These are phyloP conservation scores for Tachyglossus aculeatus DNA, from an alignment of 2,797 vertebrate species.

Conservation along the genomic window DNA sequence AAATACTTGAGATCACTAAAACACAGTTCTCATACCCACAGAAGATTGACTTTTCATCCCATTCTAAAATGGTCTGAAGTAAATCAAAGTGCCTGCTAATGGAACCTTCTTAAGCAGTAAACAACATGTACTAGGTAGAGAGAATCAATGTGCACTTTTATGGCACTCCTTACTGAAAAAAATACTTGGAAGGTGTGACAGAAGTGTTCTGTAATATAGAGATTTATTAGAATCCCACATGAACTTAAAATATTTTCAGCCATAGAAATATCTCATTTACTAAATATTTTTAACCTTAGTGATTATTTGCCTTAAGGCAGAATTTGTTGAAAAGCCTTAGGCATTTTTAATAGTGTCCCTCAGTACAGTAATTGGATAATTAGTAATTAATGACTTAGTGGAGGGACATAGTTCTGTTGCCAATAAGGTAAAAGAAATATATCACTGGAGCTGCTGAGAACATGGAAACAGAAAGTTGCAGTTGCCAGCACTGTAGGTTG, in stretches of 20 bases:
- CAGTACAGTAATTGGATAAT: conserved; percentile 30
- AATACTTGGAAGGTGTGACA: no score
- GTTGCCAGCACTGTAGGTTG: conserved; percentile 8
- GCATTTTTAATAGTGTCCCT: conserved; percentile 35
- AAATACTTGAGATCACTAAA: conserved; percentile 7
- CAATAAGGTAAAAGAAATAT: conserved; percentile 29
- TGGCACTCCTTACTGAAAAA: no score
- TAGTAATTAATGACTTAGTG: conserved; percentile 36
- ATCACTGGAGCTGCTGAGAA: conserved; percentile 26
- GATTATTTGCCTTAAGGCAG: conserved; percentile 49
- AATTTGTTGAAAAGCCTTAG: conserved; percentile 15
- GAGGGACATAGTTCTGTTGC: background rate
- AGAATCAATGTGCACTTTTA: background rate
- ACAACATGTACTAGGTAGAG: background rate
- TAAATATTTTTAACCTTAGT: conserved; percentile 49
- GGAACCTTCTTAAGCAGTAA: background rate
- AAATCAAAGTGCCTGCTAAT: background rate
- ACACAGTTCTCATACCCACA: background rate
- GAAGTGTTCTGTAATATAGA: conserved; percentile 17
- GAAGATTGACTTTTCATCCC: background rate
- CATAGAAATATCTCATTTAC: conserved; percentile 37
- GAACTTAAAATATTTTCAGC: conserved; percentile 13
- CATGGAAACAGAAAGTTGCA: conserved; percentile 20
- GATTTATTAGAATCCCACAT: background rate
- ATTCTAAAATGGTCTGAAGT: background rate